Percentiles rank a stretch among this genome's conserved stretches.
phyloP scores from a whole-genome alignment of 2,888 invertebrate genomes.

The Dryomyza anilis region DNA sequence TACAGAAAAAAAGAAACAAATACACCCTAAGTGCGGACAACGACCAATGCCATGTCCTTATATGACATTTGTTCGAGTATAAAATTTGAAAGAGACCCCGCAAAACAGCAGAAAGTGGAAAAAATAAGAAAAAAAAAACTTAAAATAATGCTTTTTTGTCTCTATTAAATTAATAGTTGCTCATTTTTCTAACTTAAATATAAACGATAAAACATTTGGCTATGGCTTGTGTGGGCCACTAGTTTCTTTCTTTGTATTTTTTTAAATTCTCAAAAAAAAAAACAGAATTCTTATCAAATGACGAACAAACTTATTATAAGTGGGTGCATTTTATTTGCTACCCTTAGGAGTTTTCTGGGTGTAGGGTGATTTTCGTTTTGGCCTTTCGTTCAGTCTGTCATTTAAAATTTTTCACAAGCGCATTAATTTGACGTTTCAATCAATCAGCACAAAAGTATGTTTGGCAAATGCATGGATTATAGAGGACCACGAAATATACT shows the following conservation, averaged over 20 bases:
- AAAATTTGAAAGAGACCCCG: too few species aligned
- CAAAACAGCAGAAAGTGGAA: too few species aligned
- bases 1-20: constrained; percentile 23
- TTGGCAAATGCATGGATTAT: not conserved
- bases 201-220: constrained; percentile 35
- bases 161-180: constrained; percentile 57
- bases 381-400: constrained; percentile 33
- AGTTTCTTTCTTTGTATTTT: not conserved
- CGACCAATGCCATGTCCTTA: too few species aligned
- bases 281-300: constrained; percentile 17
- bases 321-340: not conserved
- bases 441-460: constrained; percentile 44
- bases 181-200: constrained; percentile 57
- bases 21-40: not conserved
- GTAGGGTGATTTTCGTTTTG: too few species aligned
- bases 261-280: not conserved
- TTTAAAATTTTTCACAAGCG: constrained; percentile 35
- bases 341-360: too few species aligned
- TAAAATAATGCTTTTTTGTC: constrained; percentile 49
- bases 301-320: not conserved
- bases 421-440: constrained; percentile 55
- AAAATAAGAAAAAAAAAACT: constrained; percentile 21
- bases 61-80: too few species aligned
- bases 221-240: constrained; percentile 4
- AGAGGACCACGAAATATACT: too few species aligned